Conservation (phyloP, 35 echinoderm and acorn worm species). For the Eucidaris tribuloides region DNA sequence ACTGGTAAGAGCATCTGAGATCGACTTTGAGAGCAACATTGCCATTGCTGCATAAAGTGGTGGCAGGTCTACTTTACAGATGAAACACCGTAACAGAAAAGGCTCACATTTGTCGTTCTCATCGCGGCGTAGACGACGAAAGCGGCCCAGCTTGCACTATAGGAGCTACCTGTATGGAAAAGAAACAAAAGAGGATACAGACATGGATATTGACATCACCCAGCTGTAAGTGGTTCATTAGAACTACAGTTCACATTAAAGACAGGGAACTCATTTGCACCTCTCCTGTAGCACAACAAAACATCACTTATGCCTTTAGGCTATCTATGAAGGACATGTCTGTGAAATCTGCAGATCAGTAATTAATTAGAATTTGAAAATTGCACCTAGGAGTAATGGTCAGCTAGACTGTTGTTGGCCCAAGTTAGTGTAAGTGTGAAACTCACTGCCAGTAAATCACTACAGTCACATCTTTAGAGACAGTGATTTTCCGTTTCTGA, state of each 20-base stretch:
- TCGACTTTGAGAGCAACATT: too few species aligned
- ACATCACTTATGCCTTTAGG: too few species aligned
- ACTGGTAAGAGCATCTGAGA: too few species aligned
- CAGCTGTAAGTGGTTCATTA: background rate
- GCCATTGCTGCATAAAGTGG: too few species aligned
- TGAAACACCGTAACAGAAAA: conserved; percentile 15
- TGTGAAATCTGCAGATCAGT: background rate
- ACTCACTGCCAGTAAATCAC: too few species aligned
- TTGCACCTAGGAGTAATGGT: background rate
- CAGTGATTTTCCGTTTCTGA: too few species aligned
- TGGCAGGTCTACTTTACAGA: too few species aligned
- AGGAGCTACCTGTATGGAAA: background rate
- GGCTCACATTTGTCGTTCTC: background rate
- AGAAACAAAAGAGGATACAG: background rate
- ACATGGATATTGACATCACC: conserved; percentile 2
- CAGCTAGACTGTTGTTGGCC: too few species aligned
- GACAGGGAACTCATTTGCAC: background rate
- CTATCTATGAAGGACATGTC: too few species aligned
- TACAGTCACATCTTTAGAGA: too few species aligned
- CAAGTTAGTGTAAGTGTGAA: too few species aligned
- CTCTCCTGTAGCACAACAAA: too few species aligned
- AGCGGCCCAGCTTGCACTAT: background rate
- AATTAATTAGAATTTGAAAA: background rate
- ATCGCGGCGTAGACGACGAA: background rate
- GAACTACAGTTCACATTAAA: background rate